A percentile compares a stretch with the other conserved stretches of the same genome.
These are phyloP conservation scores for Sphecodes monilicornis DNA, from an alignment of 2,888 invertebrate genomes.

Conservation along the genomic window DNA sequence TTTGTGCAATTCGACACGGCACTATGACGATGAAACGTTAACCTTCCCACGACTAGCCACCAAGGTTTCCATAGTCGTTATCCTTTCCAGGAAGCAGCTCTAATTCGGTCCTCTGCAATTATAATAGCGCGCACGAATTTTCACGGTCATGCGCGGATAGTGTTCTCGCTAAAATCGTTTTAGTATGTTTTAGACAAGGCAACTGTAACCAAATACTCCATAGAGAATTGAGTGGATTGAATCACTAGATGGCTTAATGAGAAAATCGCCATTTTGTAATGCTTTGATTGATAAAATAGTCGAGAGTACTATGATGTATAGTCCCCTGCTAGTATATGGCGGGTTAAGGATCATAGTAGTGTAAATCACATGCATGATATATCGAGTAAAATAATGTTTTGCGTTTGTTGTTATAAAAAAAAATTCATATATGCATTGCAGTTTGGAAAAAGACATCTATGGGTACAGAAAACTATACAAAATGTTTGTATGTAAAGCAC, in stretches of 20 bases:
- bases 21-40: constrained; percentile 65
- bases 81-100: constrained; percentile 65
- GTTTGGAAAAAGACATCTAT: too few relatives aligned
- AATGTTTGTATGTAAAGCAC: too few relatives aligned
- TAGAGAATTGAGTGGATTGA: neutral
- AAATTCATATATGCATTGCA: too few relatives aligned
- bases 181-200: neutral
- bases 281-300: neutral
- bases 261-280: neutral
- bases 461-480: too few relatives aligned
- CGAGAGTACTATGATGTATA: neutral
- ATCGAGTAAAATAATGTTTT: too few relatives aligned
- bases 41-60: constrained; percentile 67
- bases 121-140: constrained; percentile 42
- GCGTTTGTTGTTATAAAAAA: too few relatives aligned
- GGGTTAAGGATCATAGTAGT: too few relatives aligned
- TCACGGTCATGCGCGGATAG: constrained; percentile 5
- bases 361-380: too few relatives aligned
- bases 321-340: too few relatives aligned
- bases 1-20: constrained; percentile 75
- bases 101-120: constrained; percentile 55
- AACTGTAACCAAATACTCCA: neutral
- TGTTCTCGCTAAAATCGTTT: neutral
- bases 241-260: neutral
- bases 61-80: constrained; percentile 63